Evolutionary conservation across 2,113 vertebrate genomes (phyloP), one percentile per base, ranked within the genome.

Genomic region (Otis tarda): DNA sequence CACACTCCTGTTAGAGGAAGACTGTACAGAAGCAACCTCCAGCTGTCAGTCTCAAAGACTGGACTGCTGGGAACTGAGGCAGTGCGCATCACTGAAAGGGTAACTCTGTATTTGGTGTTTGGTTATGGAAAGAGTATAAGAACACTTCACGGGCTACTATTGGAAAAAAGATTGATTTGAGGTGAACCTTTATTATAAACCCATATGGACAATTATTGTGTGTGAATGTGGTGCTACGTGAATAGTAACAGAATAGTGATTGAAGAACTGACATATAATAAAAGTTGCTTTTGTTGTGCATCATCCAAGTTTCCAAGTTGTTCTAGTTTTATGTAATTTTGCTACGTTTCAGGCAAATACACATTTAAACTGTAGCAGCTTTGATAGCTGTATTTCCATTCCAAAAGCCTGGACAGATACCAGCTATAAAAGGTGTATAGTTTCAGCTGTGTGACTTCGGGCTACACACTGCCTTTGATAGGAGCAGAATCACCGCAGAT

Each of bases 361-460:
- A 45, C 30, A 12, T 87, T 91, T 84, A 71, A 93, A 31, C 30
- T 63, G 10, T 64, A 89, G 52, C 53, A 52, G 41, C 53, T 87
- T 93, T 82, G 35, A 31, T 90, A 60, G 65, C 14, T 55, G 1
- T 81, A 49, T 89, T 93, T 91, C 31, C 18, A 9, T 80, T 88
- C 35, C 33, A 59, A 43, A 78, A 89, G 47, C n/a, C 61, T 93
- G 59, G 74, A 50, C 60, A 78, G 63, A 64, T 30, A 75, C 7
- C 78, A 71, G 14, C n/a, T 91, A 25, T 76, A 61, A 85, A 50
- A 90, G 78, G 50, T 76, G 31, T 93, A 4, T 41, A 33, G 59
- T 83, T 90, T 91, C 70, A 95, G 33, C 85, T 92, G 63, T 80
- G 45, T 92, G 75, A 73, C 86, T 92, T 88, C 1, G 17, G 75